Percentiles rank a stretch among this genome's conserved stretches.
Conservation (phyloP, 2,888 invertebrate species). For the Trisateles emortualis region DNA sequence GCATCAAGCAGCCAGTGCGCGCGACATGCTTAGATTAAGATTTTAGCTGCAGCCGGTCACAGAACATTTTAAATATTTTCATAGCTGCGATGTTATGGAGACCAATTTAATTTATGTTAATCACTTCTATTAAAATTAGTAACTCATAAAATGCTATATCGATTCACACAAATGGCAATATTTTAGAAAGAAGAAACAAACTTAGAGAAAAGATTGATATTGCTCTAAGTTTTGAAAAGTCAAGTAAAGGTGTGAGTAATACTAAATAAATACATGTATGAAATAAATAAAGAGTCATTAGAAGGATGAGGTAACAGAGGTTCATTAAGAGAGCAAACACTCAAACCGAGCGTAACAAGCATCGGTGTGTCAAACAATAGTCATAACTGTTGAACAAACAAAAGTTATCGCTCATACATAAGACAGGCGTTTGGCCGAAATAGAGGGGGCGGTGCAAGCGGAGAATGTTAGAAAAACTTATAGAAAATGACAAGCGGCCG, state of each 20-base stretch:
- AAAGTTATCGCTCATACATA: constrained; percentile 75
- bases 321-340: constrained; percentile 79
- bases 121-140: constrained; percentile 40
- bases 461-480: constrained; percentile 87
- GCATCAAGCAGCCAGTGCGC: constrained; percentile 61
- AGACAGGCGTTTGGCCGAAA: constrained; percentile 79
- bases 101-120: constrained; percentile 56
- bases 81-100: constrained; percentile 52
- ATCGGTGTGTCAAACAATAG: constrained; percentile 82
- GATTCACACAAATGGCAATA: not conserved
- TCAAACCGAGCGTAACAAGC: constrained; percentile 78
- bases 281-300: constrained; percentile 59
- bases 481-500: constrained; percentile 85
- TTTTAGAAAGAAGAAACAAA: not conserved
- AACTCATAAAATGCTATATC: constrained; percentile 49
- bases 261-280: constrained; percentile 38
- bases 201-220: not conserved
- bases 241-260: constrained; percentile 23
- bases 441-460: constrained; percentile 76
- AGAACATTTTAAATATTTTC: constrained; percentile 58
- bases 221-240: not conserved
- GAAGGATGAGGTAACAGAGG: constrained; percentile 69
- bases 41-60: constrained; percentile 61
- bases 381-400: constrained; percentile 83
- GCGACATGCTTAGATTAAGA: constrained; percentile 73